Base-by-base conservation (phyloP, 1,140 invertebrate species). In the Listronotus bonariensis region DNA sequence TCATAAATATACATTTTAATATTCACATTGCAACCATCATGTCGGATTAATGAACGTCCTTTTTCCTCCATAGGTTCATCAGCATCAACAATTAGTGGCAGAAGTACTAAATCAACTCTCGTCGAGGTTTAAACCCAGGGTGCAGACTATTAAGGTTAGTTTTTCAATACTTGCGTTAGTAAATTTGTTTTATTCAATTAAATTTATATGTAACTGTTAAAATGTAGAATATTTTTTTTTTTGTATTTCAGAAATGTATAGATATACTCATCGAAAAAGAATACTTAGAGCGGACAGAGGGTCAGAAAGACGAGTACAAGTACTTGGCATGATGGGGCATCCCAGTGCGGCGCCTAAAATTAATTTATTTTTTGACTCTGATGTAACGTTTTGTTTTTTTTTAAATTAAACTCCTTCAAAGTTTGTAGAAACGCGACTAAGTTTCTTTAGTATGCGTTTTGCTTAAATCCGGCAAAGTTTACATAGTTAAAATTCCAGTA, bases 181-280 rank as follows among this genome's bases (percentile, higher is more conserved):
- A n/a, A n/a, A n/a, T n/a, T n/a, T n/a, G n/a, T n/a, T n/a, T n/a
- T n/a, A n/a, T n/a, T n/a, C n/a, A n/a, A n/a, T n/a, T n/a, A n/a
- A n/a, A n/a, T n/a, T n/a, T n/a, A n/a, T n/a, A n/a, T n/a, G n/a
- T n/a, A n/a, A n/a, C n/a, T n/a, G n/a, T n/a, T n/a, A n/a, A n/a
- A n/a, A n/a, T n/a, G n/a, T n/a, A n/a, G n/a, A n/a, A n/a, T n/a
- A n/a, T 6, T 45, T 45, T 46, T 57, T 11, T 45, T 58, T 0
- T 80, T 77, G 74, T 68, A 68, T 87, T 86, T 59, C 85, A 95
- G 93, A 98, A 98, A 91, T 99, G 96, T 85, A 99, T 99, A 83
- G 97, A 99, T 83, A 97, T 98, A 77, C 86, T 99, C 73, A 99
- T 99, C 75, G 97, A 99, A 81, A 99, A 99, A 80, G 97, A 99